Percentiles rank a stretch among this genome's conserved stretches.
Evolutionary conservation across 2,113 vertebrate species (phyloP).

Genomic region (Aspiorhynchus laticeps): DNA sequence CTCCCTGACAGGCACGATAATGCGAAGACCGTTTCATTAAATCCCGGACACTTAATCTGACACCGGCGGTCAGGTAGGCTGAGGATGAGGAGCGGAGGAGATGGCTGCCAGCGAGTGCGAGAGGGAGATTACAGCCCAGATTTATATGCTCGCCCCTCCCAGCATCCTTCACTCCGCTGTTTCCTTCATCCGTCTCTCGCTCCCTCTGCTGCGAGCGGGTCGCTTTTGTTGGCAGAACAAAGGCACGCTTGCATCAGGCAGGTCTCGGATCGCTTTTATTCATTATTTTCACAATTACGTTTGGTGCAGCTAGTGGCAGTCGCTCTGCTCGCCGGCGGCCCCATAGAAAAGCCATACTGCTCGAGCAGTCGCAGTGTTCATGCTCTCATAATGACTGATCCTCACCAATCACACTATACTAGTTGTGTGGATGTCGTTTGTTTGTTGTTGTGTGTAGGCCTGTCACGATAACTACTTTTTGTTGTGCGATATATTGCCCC

Average conservation of each 20-base stretch:
- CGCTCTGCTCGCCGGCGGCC: neutral
- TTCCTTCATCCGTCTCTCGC: constrained; percentile 8
- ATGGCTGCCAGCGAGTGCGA: constrained; percentile 3
- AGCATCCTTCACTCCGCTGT: neutral
- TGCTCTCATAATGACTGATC: neutral
- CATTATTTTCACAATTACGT: neutral
- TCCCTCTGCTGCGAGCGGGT: constrained; percentile 2
- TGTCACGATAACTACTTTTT: no score
- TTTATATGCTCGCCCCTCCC: constrained; percentile 31
- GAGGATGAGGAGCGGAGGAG: constrained; percentile 47
- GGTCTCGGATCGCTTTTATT: constrained; percentile 25
- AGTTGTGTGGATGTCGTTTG: neutral
- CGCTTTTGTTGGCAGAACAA: constrained; percentile 56
- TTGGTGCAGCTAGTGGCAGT: neutral
- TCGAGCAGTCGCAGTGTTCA: neutral
- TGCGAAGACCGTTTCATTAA: constrained; percentile 84
- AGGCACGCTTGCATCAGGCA: constrained; percentile 41
- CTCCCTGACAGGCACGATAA: constrained; percentile 82
- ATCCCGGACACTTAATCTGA: constrained; percentile 80
- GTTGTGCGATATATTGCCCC: no score
- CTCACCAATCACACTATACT: neutral
- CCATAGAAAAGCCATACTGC: neutral
- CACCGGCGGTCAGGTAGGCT: constrained; percentile 71
- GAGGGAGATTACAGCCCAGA: constrained; percentile 32
- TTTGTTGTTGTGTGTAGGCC: neutral